phyloP scores from a whole-genome alignment of 2,797 vertebrate genomes.

The Merluccius polli region DNA sequence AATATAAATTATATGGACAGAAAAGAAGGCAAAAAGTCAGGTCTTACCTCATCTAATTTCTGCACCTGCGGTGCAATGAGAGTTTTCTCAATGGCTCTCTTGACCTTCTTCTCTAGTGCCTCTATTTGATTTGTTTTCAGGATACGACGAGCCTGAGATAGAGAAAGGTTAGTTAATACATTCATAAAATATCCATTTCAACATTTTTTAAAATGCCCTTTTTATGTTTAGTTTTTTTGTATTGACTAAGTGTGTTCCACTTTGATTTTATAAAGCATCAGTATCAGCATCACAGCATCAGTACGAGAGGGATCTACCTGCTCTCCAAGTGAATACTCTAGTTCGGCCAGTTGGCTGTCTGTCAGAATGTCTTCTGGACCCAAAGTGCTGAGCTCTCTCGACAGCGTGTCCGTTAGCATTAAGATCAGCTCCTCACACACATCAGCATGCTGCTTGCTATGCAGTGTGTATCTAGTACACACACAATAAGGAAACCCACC shows the following conservation, averaged over 20 bases:
- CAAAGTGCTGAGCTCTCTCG: constrained; percentile 50
- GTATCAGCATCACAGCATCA: no score
- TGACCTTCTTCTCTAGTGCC: constrained; percentile 60
- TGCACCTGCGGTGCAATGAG: constrained; percentile 69
- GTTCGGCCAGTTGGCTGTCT: constrained; percentile 56
- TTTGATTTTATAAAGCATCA: not conserved
- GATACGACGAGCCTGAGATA: constrained; percentile 59
- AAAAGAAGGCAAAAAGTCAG: not conserved
- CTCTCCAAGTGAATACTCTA: constrained; percentile 60
- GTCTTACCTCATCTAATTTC: constrained; percentile 66
- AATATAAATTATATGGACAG: not conserved
- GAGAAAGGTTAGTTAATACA: constrained; percentile 5
- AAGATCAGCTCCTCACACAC: constrained; percentile 70
- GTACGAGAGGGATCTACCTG: constrained; percentile 38
- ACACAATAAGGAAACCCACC: constrained; percentile 4
- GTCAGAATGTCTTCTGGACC: constrained; percentile 70
- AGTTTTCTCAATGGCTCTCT: constrained; percentile 72
- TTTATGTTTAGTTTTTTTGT: not conserved
- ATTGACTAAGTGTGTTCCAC: not conserved
- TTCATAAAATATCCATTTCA: not conserved
- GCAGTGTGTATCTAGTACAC: constrained; percentile 56
- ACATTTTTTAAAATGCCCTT: not conserved
- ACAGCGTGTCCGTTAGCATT: constrained; percentile 69
- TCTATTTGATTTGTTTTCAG: constrained; percentile 62
- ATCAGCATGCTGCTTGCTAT: constrained; percentile 63